Percentiles rank a stretch among this genome's conserved stretches.
These are phyloP conservation scores for Tangara arthus DNA, from an alignment of 2,797 vertebrate genomes.

Conservation along the genomic window DNA sequence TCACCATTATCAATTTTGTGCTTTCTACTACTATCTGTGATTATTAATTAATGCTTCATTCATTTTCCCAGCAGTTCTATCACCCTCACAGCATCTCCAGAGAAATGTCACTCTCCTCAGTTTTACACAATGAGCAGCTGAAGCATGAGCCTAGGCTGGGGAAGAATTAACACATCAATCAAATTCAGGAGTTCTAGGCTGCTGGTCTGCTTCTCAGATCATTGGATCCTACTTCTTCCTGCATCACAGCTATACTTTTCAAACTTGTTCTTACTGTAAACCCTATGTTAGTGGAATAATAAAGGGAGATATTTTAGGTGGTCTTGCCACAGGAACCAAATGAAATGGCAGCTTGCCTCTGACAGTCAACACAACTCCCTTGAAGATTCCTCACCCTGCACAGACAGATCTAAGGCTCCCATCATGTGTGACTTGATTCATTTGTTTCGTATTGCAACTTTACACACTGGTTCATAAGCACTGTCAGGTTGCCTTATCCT, in stretches of 20 bases:
- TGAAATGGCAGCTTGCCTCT: background rate
- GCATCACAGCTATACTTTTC: background rate
- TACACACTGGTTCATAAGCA: background rate
- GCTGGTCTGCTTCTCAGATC: background rate
- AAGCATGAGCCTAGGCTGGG: background rate
- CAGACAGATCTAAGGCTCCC: background rate
- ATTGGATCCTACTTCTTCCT: background rate
- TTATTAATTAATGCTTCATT: slow-evolving; percentile 32
- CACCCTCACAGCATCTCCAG: background rate
- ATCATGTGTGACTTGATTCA: background rate
- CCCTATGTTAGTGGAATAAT: background rate
- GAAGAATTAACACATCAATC: background rate
- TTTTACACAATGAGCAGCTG: background rate
- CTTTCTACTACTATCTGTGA: background rate
- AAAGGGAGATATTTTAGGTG: background rate
- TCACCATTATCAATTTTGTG: background rate
- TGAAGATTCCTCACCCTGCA: background rate
- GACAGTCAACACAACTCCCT: background rate
- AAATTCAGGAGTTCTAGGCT: slow-evolving; percentile 5
- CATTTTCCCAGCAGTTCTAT: background rate
- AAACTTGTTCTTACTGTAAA: background rate
- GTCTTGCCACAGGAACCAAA: background rate
- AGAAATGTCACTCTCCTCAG: background rate
- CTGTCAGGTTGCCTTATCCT: background rate
- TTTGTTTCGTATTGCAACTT: background rate